Evolutionary conservation across 2,797 vertebrate genomes (phyloP).

Genomic region (Molothrus aeneus): DNA sequence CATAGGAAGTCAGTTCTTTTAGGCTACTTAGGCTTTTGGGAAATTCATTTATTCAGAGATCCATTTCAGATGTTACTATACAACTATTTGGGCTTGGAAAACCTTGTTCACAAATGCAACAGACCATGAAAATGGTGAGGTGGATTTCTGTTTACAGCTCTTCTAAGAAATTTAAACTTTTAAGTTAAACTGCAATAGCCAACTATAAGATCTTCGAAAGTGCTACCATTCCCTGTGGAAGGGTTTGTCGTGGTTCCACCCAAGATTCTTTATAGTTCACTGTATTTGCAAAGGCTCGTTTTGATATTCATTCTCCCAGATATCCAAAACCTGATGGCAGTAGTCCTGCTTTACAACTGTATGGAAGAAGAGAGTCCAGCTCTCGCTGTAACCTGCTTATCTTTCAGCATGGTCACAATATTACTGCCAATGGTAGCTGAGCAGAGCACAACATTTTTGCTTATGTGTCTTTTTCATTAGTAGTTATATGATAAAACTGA

Average conservation of each 20-base stretch:
- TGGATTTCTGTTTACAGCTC: neutral
- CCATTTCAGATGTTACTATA: neutral
- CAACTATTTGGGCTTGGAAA: neutral
- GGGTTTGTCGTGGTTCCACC: rapidly evolving
- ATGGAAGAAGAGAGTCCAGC: neutral
- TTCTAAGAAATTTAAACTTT: neutral
- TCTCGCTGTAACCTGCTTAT: neutral
- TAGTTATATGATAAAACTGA: neutral
- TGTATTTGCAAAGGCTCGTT: neutral
- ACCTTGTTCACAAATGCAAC: neutral
- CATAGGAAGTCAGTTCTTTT: neutral
- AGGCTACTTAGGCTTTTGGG: neutral
- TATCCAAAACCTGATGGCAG: neutral
- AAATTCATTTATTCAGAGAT: neutral
- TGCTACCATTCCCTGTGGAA: neutral
- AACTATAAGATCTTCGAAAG: neutral
- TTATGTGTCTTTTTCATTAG: neutral
- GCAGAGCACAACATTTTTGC: neutral
- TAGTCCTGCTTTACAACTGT: neutral
- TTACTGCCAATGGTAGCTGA: neutral
- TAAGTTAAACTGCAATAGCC: neutral
- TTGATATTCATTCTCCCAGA: neutral
- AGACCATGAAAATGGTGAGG: neutral
- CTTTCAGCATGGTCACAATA: neutral
- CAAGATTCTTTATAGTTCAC: neutral